Evolutionary conservation across 1,140 invertebrate species (phyloP).

Genomic region (Heliconius himera): DNA sequence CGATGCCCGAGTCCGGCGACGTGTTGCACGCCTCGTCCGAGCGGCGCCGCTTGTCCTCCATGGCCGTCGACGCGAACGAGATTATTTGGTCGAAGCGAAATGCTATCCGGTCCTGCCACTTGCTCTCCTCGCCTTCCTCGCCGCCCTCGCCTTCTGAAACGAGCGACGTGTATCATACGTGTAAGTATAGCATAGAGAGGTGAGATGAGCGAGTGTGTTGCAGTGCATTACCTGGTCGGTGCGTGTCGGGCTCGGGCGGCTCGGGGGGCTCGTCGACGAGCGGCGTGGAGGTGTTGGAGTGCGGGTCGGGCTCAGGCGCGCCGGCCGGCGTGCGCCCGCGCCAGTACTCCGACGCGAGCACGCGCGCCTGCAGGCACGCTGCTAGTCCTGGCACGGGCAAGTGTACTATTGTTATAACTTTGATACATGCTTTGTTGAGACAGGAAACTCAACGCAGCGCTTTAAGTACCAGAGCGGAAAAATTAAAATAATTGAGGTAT

Average conservation of each 20-base stretch:
- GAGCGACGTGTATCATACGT: background rate
- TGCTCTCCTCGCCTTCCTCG: conserved; percentile 84
- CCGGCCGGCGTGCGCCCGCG: conserved; percentile 82
- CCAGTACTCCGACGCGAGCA: conserved; percentile 84
- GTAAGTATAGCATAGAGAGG: background rate
- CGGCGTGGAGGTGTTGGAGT: conserved; percentile 85
- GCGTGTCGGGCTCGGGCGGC: conserved; percentile 56
- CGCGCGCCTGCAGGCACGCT: conserved; percentile 90
- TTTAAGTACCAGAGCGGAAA: no score
- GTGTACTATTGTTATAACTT: no score
- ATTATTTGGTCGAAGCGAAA: conserved; percentile 93
- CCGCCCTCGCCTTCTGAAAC: conserved; percentile 80
- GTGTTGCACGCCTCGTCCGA: conserved; percentile 88
- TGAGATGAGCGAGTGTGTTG: background rate
- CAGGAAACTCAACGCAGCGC: no score
- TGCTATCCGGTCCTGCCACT: conserved; percentile 93
- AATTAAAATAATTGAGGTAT: no score
- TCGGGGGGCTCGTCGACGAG: conserved; percentile 82
- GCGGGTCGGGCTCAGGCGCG: conserved; percentile 72
- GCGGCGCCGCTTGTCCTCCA: conserved; percentile 88
- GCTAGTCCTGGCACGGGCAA: conserved; percentile 84
- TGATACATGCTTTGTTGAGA: no score
- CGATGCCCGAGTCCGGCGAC: conserved; percentile 89
- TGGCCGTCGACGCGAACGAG: conserved; percentile 91
- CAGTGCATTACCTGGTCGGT: conserved; percentile 56